Evolutionary conservation across 2,797 vertebrate genomes (phyloP), one percentile per base, ranked within the genome.

Genomic region (Danio jaintianensis): DNA sequence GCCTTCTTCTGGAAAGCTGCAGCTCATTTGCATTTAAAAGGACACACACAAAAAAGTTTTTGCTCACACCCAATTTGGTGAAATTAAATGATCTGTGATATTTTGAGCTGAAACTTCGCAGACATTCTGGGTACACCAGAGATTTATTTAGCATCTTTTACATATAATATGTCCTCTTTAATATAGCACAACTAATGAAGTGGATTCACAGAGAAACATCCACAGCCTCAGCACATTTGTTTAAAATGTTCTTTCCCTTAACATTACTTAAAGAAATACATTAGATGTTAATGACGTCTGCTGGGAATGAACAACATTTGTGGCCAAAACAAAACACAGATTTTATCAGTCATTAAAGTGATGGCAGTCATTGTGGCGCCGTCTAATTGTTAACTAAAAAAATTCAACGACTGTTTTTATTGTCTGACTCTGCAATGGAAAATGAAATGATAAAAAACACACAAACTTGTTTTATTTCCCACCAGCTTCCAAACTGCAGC

Each of bases 381-480:
- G 10, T 12, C 42, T 42, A 11, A 40, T 56, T 66, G 59, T 83
- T 18, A 55, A 47, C 53, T 58, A 43, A 62, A 73, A n/a, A 58
- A 78, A 72, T 80, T 80, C 81, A 67, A 47, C 78, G 82, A 84
- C 80, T 67, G 75, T 81, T 50, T 13, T 47, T 13, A 40, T 10
- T 48, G 55, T 36, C 4, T 29, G 10, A 47, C 13, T 59, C 11
- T 47, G 15, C 7, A 74, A 29, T 74, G 56, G 11, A 59, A 52
- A 73, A 36, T 9, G 3, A 12, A 64, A 12, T 53, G 6, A 75
- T 42, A 40, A 69, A 68, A 69, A 29, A 38, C 38, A 3, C 22
- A 15, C 38, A 16, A 53, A 53, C 16, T 13, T 12, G 29, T 40
- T 52, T 61, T 53, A 53, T 70, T 70, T 53, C 67, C 67, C 48